A percentile compares a stretch with the other conserved stretches of the same genome.
Evolutionary conservation across 2,888 invertebrate genomes (phyloP).

Genomic region (Rutpela maculata): DNA sequence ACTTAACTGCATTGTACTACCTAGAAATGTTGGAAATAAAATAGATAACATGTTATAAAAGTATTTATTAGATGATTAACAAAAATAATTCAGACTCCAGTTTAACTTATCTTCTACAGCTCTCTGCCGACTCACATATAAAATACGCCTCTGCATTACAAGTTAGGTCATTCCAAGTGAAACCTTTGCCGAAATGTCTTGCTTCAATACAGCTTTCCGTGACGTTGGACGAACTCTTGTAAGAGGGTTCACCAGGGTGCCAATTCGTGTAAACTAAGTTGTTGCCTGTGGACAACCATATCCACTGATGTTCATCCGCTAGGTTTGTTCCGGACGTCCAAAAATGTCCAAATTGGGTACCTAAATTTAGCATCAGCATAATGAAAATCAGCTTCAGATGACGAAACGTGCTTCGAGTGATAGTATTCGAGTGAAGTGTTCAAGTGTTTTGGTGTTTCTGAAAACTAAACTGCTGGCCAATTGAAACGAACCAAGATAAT

Average conservation of each 20-base stretch:
- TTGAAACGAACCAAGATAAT: too few relatives aligned
- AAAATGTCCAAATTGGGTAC: constrained; percentile 12
- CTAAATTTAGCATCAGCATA: background rate
- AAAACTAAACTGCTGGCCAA: too few relatives aligned
- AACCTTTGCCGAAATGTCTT: constrained; percentile 40
- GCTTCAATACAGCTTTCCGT: constrained; percentile 46
- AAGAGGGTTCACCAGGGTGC: constrained; percentile 45
- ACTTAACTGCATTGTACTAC: too few relatives aligned
- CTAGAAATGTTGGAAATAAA: too few relatives aligned
- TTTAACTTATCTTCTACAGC: background rate
- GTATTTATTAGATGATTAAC: too few relatives aligned
- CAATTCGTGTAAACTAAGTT: constrained; percentile 43
- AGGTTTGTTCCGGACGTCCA: constrained; percentile 47
- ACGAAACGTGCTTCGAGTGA: too few relatives aligned
- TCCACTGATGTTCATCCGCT: constrained; percentile 35
- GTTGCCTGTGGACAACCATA: constrained; percentile 46
- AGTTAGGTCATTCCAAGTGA: constrained; percentile 45
- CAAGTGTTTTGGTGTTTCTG: too few relatives aligned
- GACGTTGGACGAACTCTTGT: background rate
- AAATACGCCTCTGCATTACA: constrained; percentile 41
- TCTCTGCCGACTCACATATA: constrained; percentile 40
- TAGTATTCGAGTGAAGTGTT: too few relatives aligned
- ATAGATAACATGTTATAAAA: too few relatives aligned
- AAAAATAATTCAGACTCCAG: too few relatives aligned
- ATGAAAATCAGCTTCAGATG: background rate